Conservation (phyloP, 2,113 vertebrate genomes). For the Pseudopipra pipra region DNA sequence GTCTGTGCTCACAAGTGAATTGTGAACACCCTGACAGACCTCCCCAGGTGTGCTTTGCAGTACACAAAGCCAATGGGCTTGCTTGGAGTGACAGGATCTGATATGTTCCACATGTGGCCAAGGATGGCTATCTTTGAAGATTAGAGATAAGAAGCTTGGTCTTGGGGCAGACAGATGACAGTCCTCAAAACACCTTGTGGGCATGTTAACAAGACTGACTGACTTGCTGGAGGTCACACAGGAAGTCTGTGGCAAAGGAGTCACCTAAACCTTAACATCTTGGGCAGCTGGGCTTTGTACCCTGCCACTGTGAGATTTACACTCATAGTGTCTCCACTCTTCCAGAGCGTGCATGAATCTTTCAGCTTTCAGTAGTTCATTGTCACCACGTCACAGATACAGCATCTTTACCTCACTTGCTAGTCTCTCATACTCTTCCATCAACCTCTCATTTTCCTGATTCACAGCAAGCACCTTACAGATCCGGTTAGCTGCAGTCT, state of each 20-base stretch:
- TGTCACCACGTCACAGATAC: neutral
- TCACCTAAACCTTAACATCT: neutral
- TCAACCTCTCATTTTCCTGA: slow-evolving; percentile 98
- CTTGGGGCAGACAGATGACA: neutral
- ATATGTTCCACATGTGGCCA: neutral
- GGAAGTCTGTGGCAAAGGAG: neutral
- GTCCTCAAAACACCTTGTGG: neutral
- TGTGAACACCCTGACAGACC: neutral
- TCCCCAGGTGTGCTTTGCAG: neutral
- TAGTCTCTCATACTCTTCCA: slow-evolving; percentile 98
- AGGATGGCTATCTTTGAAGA: neutral
- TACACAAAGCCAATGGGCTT: neutral
- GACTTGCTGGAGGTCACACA: neutral
- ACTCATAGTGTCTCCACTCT: neutral
- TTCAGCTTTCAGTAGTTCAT: neutral
- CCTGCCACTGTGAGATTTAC: neutral
- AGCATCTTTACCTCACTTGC: slow-evolving; percentile 91
- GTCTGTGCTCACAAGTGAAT: neutral
- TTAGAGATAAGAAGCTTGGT: neutral
- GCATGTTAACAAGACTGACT: neutral
- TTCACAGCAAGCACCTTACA: slow-evolving; percentile 98
- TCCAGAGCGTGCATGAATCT: neutral
- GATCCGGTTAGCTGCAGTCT: slow-evolving; percentile 98
- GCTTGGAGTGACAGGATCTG: neutral
- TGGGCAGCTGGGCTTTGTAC: neutral